Evolutionary conservation across 2,113 vertebrate genomes (phyloP).

Genomic region (Morone saxatilis): DNA sequence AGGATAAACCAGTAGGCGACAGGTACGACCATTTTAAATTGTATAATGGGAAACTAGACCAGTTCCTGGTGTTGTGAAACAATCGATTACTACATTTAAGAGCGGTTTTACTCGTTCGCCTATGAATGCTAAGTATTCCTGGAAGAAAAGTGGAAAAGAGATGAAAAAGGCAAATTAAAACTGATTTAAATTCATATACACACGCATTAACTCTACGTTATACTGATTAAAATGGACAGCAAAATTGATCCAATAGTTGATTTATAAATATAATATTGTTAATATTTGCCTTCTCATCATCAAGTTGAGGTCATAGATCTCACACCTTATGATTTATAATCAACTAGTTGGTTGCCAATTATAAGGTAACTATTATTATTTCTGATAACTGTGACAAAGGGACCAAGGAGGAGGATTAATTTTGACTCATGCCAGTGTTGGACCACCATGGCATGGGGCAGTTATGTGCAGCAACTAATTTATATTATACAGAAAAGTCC

Average conservation of each 20-base stretch:
- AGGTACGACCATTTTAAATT: not conserved
- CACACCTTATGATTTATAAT: not conserved
- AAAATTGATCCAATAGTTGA: not conserved
- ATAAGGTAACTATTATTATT: not conserved
- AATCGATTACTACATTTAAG: not conserved
- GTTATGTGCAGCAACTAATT: not conserved
- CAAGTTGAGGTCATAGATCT: not conserved
- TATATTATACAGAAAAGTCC: not conserved
- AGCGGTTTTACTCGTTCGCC: not conserved
- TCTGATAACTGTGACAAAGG: not conserved
- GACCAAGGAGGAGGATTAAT: too few relatives aligned
- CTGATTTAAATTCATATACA: not conserved
- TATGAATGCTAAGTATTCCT: not conserved
- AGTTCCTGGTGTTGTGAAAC: conserved; percentile 8
- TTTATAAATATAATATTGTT: not conserved
- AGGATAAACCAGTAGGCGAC: conserved; percentile 5
- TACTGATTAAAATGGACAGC: not conserved
- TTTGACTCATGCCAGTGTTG: not conserved
- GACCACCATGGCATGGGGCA: not conserved
- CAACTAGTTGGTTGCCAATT: too few relatives aligned
- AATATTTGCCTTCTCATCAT: not conserved
- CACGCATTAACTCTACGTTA: not conserved
- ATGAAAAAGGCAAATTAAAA: not conserved
- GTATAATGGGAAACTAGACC: not conserved
- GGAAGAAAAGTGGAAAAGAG: not conserved